Evolutionary conservation across 2,113 vertebrate species (phyloP), one percentile per base, ranked within the genome.

Genomic region (Hemibagrus wyckioides): DNA sequence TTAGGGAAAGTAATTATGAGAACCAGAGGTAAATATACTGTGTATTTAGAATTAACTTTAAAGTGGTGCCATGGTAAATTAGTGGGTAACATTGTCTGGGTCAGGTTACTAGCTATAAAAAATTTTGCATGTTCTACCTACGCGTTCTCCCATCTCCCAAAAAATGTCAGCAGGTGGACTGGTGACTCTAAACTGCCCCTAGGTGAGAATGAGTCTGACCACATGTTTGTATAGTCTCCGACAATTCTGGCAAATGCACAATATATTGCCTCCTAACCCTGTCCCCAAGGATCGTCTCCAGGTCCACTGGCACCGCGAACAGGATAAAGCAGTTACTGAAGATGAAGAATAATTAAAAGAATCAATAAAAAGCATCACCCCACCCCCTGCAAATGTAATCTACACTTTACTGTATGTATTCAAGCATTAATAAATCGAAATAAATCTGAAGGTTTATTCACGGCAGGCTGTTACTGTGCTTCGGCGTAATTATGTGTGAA

Each of bases 211-310:
- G 6, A 73, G 10, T 65, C 61, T 30, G 28, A 30, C 15, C 39
- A 23, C 6, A 7, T 69, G n/a, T 39, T 1, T 39, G 17, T 21
- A 25, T 13, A 21, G 25, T 28, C 71, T 44, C 17, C 39, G 33
- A 71, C 17, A 71, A 30, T 0, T 15, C n/a, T 14, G 13, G n/a
- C 13, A 15, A 71, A 4, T 44, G 36, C 19, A 41, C 17, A 23
- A 76, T 13, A 13, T 30, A 19, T n/a, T 52, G 25, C 28, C 48
- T 8, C 14, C 94, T 86, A 52, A 88, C 76, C 88, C 88, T 90
- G 4, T 21, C 11, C 25, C 10, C 39, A 10, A 75, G 10, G 39
- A 44, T 44, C 44, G 71, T 9, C 41, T 75, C 23, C 3, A 56
- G 8, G 5, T 79, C 48, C 75, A 79, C 15, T 2, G 14, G 19